Base-by-base conservation (phyloP, 2,888 invertebrate species). In the Scaptodrosophila latifasciaeformis region DNA sequence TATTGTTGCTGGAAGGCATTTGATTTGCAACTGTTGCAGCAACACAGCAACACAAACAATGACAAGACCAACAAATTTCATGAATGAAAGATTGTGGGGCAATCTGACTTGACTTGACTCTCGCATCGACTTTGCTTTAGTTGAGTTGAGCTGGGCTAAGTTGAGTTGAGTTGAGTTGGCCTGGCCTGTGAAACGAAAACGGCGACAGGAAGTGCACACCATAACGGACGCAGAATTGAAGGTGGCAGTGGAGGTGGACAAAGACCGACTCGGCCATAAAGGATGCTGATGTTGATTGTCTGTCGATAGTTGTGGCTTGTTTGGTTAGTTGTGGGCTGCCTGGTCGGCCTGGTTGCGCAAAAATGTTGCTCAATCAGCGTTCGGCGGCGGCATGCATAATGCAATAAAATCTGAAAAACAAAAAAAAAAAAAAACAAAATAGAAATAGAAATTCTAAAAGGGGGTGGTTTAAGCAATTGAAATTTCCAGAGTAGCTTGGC, bases 61-160 rank as follows among this genome's bases (percentile, higher is more conserved):
- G 81, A 82, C 75, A 76, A 82, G 72, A 70, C 76, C 79, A 78
- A 78, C 81, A 81, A 75, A 75, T 75, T 75, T 75, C 81, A 75
- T 75, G 81, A 75, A 75, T 75, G 75, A 81, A 75, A 75, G 81
- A 75, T 75, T 75, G 81, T 64, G n/a, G n/a, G n/a, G n/a, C n/a
- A n/a, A n/a, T n/a, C n/a, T n/a, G n/a, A n/a, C n/a, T n/a, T n/a
- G n/a, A n/a, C n/a, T n/a, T n/a, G n/a, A n/a, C n/a, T n/a, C n/a
- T n/a, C n/a, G n/a, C n/a, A n/a, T n/a, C n/a, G n/a, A n/a, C n/a
- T n/a, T n/a, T n/a, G n/a, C n/a, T n/a, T n/a, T n/a, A n/a, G n/a
- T n/a, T n/a, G n/a, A n/a, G n/a, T n/a, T n/a, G 66, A 52, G 18
- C 19, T 34, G 34, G 34, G 12, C 34, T 34, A 13, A 34, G 34